Conservation (phyloP, 1,140 invertebrate species). For the Zophobas atratus region DNA sequence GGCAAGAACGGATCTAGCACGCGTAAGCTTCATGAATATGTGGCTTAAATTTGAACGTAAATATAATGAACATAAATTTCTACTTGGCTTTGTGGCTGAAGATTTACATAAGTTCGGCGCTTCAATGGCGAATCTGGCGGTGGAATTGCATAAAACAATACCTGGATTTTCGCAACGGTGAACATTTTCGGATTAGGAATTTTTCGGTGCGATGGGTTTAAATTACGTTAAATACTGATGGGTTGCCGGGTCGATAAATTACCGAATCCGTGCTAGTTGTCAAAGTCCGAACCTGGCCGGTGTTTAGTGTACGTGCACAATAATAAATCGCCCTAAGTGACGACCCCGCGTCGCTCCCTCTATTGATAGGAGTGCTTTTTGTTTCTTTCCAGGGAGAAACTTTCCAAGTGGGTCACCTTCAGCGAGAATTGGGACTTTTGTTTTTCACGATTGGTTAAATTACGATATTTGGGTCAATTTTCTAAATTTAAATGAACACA, state of each 20-base stretch:
- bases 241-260: constrained; percentile 6
- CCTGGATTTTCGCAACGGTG: neutral
- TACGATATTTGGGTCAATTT: too few species aligned
- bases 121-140: too few species aligned
- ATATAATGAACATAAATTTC: constrained; percentile 27
- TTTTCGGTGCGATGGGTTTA: neutral
- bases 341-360: neutral
- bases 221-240: constrained; percentile 13
- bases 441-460: too few species aligned
- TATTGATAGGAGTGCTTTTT: neutral
- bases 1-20: constrained; percentile 5
- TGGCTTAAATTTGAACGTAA: constrained; percentile 4
- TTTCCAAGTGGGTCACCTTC: too few species aligned
- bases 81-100: constrained; percentile 13
- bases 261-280: constrained; percentile 10
- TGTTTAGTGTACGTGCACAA: constrained; percentile 13
- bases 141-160: too few species aligned
- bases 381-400: neutral
- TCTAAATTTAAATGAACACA: too few species aligned
- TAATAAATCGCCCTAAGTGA: constrained; percentile 9
- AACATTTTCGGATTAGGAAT: neutral
- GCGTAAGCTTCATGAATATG: constrained; percentile 31
- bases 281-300: constrained; percentile 22
- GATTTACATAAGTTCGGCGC: constrained; percentile 8
- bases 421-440: too few species aligned